Evolutionary conservation across 1,140 invertebrate genomes (phyloP).

Genomic region (Camponotus floridanus): DNA sequence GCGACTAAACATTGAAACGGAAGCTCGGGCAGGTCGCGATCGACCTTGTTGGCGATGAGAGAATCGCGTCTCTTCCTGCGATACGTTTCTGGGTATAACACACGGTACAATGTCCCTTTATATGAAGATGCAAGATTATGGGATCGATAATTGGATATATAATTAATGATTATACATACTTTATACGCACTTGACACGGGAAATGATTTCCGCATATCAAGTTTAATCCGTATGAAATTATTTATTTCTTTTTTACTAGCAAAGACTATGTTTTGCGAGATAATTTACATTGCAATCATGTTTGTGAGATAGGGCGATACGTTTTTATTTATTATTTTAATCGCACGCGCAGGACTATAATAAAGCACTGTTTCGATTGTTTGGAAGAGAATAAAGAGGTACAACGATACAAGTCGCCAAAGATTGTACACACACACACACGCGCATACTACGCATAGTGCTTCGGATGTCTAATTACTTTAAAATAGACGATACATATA

Average conservation of each 20-base stretch:
- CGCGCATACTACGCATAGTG: constrained; percentile 19
- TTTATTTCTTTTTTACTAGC: constrained; percentile 32
- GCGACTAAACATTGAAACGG: constrained; percentile 74
- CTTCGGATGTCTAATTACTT: constrained; percentile 77
- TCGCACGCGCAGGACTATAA: background rate
- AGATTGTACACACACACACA: constrained; percentile 54
- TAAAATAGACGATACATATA: constrained; percentile 67
- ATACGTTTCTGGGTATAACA: constrained; percentile 29
- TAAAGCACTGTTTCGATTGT: background rate
- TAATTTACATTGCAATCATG: constrained; percentile 19
- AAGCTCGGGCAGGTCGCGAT: constrained; percentile 41
- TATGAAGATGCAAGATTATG: background rate
- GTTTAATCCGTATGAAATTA: constrained; percentile 24
- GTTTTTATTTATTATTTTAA: constrained; percentile 30
- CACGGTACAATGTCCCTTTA: constrained; percentile 11
- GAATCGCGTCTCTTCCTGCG: constrained; percentile 65
- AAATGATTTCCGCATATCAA: constrained; percentile 42
- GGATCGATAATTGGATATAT: constrained; percentile 11
- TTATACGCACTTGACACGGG: background rate
- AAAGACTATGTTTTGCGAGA: background rate
- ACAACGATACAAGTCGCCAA: constrained; percentile 65
- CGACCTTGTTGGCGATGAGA: constrained; percentile 66
- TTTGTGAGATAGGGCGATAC: constrained; percentile 22
- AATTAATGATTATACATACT: constrained; percentile 27
- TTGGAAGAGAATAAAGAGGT: constrained; percentile 55